Evolutionary conservation across 2,888 invertebrate species (phyloP), one percentile per base, ranked within the genome.

Genomic region (Chymomyza caudatula): DNA sequence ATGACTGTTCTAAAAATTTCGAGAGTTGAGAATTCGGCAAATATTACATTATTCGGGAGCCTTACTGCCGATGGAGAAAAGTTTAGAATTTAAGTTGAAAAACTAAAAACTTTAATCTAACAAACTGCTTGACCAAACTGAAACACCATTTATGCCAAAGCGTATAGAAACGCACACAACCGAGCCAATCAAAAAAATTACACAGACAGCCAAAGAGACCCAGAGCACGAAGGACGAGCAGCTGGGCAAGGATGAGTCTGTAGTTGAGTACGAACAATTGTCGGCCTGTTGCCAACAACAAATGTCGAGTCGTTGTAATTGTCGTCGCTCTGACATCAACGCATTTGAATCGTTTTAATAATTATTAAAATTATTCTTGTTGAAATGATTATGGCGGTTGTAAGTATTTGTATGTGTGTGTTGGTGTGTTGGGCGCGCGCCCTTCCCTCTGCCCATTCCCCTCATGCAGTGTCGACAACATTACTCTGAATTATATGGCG

Each of bases 341-440:
- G 77, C 82, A 78, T 77, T 81, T 75, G 78, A 79, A 85, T 85
- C 82, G 82, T 81, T 83, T 86, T 78, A 86, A 88, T 84, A 85
- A 81, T 84, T 85, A 85, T 85, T 83, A 83, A 83, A 83, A 85
- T 84, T 84, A 88, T 87, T 87, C 87, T 87, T 88, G 86, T 87
- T 87, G 87, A 85, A 86, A 84, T 84, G 74, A 84, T 84, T 84
- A 84, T 84, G 77, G 84, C 81, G 76, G 68, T 79, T 81, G 83
- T 85, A 84, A 81, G 81, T 78, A 77, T 81, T 71, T 65, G 74
- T 72, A 74, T 57, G 23, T 22, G 15, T 29, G 4, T 29, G 29
- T 29, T 2, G 4, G 29, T 29, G 29, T 37, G 29, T 37, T 11
- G 64, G 47, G 55, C 61, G 15, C 69, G n/a, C 60, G 49, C 52